Conservation (phyloP, 1,140 invertebrate genomes). For the Harlomillsia oculata region DNA sequence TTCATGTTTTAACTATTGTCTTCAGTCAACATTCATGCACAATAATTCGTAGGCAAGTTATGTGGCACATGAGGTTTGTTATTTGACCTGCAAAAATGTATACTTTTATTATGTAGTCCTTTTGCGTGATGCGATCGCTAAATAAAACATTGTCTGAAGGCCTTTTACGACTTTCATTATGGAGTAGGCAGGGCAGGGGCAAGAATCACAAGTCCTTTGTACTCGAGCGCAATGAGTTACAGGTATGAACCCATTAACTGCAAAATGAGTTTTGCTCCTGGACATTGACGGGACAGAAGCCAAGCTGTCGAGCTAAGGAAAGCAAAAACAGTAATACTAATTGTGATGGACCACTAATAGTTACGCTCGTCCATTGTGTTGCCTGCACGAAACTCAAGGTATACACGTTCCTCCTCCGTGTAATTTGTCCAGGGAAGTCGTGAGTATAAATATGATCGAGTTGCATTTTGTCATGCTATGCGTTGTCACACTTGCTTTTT, state of each 20-base stretch:
- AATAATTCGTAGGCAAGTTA: background rate
- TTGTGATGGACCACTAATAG: constrained; percentile 15
- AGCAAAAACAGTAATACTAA: constrained; percentile 11
- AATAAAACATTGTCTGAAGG: constrained; percentile 8
- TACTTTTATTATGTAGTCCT: background rate
- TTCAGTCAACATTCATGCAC: background rate
- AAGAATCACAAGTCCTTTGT: background rate
- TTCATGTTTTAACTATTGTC: too few species aligned
- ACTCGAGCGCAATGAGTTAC: background rate
- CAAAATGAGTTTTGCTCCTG: background rate
- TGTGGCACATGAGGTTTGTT: background rate
- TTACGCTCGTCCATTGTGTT: too few species aligned
- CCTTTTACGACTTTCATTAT: constrained; percentile 24
- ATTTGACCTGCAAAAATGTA: background rate
- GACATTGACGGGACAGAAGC: background rate
- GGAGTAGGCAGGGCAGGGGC: background rate
- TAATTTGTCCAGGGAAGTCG: too few species aligned
- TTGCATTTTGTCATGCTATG: constrained; percentile 7
- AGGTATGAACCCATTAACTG: background rate
- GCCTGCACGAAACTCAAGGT: too few species aligned
- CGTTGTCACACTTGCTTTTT: background rate
- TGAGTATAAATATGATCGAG: constrained; percentile 2
- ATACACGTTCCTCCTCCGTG: too few species aligned
- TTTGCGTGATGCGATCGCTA: constrained; percentile 25
- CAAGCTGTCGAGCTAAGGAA: too few species aligned